Evolutionary conservation across 1,140 invertebrate genomes (phyloP).

Genomic region (Latrodectus geometricus): DNA sequence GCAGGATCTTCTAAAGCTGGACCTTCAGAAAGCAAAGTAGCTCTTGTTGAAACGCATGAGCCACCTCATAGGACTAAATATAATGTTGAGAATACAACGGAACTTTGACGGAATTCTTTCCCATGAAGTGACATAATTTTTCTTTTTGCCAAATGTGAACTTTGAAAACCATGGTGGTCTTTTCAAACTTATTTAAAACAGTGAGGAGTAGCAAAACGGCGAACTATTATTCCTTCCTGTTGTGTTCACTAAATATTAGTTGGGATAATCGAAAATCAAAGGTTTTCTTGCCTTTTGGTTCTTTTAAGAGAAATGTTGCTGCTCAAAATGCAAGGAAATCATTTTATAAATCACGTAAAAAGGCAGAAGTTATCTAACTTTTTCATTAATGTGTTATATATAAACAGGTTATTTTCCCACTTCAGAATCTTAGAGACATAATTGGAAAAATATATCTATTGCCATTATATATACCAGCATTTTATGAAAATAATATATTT

Average conservation of each 20-base stretch:
- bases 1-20: constrained; percentile 20
- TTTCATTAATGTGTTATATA: too few species aligned
- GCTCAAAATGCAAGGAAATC: background rate
- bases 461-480: too few species aligned
- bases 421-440: too few species aligned
- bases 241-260: background rate
- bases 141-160: background rate
- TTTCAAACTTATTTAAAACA: background rate
- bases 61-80: constrained; percentile 47
- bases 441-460: too few species aligned
- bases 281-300: background rate
- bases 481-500: too few species aligned
- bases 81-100: constrained; percentile 48
- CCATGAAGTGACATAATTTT: background rate
- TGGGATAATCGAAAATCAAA: too few species aligned
- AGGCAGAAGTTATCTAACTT: too few species aligned
- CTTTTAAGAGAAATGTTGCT: background rate
- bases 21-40: constrained; percentile 25
- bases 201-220: background rate
- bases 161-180: background rate
- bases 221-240: background rate
- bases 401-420: too few species aligned
- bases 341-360: background rate
- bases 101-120: constrained; percentile 21
- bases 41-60: constrained; percentile 52